Conservation (phyloP, 2,113 vertebrate species). For the Otolemur garnettii region DNA sequence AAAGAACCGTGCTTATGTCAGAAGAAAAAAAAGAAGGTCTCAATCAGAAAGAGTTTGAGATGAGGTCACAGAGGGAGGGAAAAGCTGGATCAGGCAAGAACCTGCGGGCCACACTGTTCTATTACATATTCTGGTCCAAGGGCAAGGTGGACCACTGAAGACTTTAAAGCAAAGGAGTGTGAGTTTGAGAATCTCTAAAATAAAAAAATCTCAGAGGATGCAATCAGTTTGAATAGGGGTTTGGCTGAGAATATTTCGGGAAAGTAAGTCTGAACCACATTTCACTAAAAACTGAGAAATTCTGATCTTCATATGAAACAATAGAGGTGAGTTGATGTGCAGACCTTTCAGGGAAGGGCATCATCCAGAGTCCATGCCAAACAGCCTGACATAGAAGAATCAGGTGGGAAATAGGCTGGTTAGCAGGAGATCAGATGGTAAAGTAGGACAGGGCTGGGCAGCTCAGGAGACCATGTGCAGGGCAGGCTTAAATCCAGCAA, state of each 20-base stretch:
- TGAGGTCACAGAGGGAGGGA: constrained; percentile 38
- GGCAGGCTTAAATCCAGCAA: not conserved
- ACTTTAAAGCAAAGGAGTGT: not conserved
- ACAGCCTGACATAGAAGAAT: rapidly evolving
- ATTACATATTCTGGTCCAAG: not conserved
- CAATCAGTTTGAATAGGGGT: not conserved
- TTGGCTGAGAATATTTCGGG: not conserved
- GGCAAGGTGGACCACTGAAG: not conserved
- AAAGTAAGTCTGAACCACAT: not conserved
- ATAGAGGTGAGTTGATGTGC: not conserved
- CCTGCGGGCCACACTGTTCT: not conserved
- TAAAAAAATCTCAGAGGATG: not conserved
- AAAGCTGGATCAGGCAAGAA: constrained; percentile 3
- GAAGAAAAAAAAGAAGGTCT: not conserved
- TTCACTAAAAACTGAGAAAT: constrained; percentile 7
- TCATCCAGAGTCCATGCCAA: not conserved
- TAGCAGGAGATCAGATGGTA: not conserved
- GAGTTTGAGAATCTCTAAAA: not conserved
- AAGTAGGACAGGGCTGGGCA: not conserved
- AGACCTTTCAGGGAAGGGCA: not conserved
- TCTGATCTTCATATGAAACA: not conserved
- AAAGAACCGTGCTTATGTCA: not conserved
- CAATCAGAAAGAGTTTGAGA: not conserved
- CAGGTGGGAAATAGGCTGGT: too few species aligned
- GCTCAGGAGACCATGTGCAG: not conserved